These are phyloP conservation scores for Zelostemma sp. DNA, from an alignment of 1,140 invertebrate genomes.

Conservation along the genomic window DNA sequence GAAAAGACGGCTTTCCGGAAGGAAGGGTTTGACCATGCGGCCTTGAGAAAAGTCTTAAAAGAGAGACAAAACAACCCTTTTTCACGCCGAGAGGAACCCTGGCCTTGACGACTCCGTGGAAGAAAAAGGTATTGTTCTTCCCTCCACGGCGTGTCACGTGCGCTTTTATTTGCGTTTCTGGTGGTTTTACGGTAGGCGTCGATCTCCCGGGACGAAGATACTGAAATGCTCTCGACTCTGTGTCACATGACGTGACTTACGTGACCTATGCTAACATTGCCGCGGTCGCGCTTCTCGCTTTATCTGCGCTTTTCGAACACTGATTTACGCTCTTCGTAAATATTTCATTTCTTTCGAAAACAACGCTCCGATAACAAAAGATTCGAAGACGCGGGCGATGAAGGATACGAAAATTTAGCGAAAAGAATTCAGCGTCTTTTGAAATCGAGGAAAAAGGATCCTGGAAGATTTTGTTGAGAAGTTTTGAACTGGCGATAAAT, in stretches of 20 bases:
- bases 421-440: no score
- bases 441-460: no score
- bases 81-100: slow-evolving; percentile 13
- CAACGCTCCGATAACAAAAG: no score
- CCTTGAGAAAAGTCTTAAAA: slow-evolving; percentile 51
- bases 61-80: slow-evolving; percentile 60
- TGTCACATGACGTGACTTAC: slow-evolving; percentile 23
- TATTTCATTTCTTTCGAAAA: no score
- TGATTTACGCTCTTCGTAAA: no score
- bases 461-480: background rate
- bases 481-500: slow-evolving; percentile 39
- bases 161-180: slow-evolving; percentile 48
- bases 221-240: slow-evolving; percentile 18
- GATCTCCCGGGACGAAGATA: slow-evolving; percentile 39
- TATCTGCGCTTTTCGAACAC: slow-evolving; percentile 2
- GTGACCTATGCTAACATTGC: slow-evolving; percentile 35
- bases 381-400: no score
- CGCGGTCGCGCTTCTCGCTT: background rate
- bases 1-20: slow-evolving; percentile 42
- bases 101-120: slow-evolving; percentile 39
- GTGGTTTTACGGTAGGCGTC: slow-evolving; percentile 44
- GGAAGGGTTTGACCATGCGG: slow-evolving; percentile 53
- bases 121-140: slow-evolving; percentile 30
- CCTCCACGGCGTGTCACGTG: slow-evolving; percentile 31
- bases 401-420: no score